Evolutionary conservation across 2,797 vertebrate species (phyloP), one percentile per base, ranked within the genome.

Genomic region (Bothrops alternatus): DNA sequence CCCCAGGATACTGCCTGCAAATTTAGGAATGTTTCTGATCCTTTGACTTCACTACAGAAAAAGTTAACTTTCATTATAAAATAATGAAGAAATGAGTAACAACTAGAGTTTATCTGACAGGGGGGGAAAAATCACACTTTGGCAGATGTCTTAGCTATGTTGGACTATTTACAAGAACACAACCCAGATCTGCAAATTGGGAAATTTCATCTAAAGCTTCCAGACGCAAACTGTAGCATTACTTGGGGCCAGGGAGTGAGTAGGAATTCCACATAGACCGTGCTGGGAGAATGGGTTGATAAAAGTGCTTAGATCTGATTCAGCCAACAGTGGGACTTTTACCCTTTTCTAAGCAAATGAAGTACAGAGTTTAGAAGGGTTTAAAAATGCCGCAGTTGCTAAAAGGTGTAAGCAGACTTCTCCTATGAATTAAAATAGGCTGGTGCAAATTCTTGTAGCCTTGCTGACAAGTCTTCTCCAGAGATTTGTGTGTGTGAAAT

Each of bases 141-240:
- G 94, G 94, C 97, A 97, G 97, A 97, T 97, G 96, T 97, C 95
- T 97, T 97, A 96, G 96, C 95, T 97, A 93, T 92, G 94, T 96
- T 93, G 96, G 96, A 96, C 96, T 95, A 96, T 97, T 97, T 95
- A 93, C 94, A 96, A 95, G 94, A 97, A 96, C 86, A 93, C 20
- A 4, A 90, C 14, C 12, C 87, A 93, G 91, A 94, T 88, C 94
- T 95, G 96, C 96, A 92, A 97, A 95, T 94, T 23, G 42, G 92
- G 90, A 94, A 95, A 95, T 93, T 87, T 93, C 92, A 94, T 96
- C 92, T 95, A 86, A 96, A 92, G 90, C 89, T 96, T 97, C 90
- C 96, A 94, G 94, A 95, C 94, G 14, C 73, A 95, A 97, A 94
- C n/a, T 61, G 93, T 94, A 96, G 47, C 42, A 91, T 53, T 93